These are phyloP conservation scores for Okamejei kenojei DNA, from an alignment of 2,797 vertebrate species.

Conservation along the genomic window DNA sequence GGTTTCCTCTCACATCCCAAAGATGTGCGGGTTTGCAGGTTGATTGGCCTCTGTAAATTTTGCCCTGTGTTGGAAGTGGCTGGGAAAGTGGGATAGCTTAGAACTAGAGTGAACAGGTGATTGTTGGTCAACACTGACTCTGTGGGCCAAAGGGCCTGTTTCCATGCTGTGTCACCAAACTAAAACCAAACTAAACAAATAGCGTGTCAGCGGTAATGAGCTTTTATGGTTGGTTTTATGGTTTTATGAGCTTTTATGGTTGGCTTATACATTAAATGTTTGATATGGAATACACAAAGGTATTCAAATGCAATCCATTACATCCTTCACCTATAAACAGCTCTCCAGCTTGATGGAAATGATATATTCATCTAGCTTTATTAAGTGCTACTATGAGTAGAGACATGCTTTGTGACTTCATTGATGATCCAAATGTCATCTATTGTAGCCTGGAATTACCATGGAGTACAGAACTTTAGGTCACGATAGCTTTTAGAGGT, in stretches of 20 bases:
- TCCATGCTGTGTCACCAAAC: too few relatives aligned
- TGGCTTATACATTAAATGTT: neutral
- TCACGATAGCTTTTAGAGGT: neutral
- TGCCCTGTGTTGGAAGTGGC: too few relatives aligned
- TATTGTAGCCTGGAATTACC: neutral
- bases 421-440: neutral
- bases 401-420: neutral
- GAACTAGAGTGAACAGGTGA: too few relatives aligned
- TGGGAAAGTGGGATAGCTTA: too few relatives aligned
- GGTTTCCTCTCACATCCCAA: too few relatives aligned
- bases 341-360: neutral
- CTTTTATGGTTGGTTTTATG: neutral
- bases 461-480: neutral
- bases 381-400: neutral
- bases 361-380: neutral
- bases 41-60: too few relatives aligned
- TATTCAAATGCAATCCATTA: too few relatives aligned
- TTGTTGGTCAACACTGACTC: too few relatives aligned
- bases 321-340: too few relatives aligned
- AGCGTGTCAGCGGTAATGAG: neutral
- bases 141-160: too few relatives aligned
- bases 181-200: too few relatives aligned
- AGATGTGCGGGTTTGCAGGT: too few relatives aligned
- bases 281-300: neutral
- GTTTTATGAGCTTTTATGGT: neutral